Percentiles rank a stretch among this genome's conserved stretches.
phyloP scores from a whole-genome alignment of 1,140 invertebrate genomes.

The Oncopeltus fasciatus region DNA sequence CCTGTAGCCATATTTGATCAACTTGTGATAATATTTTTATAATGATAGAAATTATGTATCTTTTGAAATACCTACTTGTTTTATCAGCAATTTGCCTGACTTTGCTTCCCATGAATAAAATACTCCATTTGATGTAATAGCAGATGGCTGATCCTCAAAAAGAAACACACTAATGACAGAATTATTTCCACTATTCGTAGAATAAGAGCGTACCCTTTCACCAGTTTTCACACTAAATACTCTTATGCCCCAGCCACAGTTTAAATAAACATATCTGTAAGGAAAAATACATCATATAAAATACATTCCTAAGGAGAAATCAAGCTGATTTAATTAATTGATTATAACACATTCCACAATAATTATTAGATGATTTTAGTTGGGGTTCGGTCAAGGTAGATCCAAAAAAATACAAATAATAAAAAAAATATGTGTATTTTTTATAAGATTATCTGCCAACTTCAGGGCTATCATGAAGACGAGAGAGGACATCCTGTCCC shows the following conservation, averaged over 20 bases:
- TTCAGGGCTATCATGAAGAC: no score
- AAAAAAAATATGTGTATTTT: no score
- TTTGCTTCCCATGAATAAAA: conserved; percentile 12
- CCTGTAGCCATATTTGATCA: no score
- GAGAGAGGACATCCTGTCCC: no score
- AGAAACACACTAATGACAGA: conserved; percentile 9
- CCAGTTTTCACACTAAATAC: conserved; percentile 42
- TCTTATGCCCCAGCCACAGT: conserved; percentile 37
- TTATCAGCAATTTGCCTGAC: not conserved
- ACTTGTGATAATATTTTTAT: no score
- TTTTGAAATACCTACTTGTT: not conserved
- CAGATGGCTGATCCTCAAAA: conserved; percentile 13
- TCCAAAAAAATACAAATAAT: no score
- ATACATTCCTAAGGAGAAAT: not conserved
- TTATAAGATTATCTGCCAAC: no score
- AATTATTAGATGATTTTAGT: no score
- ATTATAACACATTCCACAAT: no score
- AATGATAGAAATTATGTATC: no score
- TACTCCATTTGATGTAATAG: conserved; percentile 4
- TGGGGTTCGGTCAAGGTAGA: no score
- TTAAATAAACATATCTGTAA: conserved; percentile 40
- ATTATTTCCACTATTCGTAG: conserved; percentile 12
- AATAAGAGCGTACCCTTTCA: conserved; percentile 28
- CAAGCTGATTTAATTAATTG: no score
- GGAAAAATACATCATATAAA: conserved; percentile 21